Conservation (phyloP, 2,888 invertebrate species). For the Drosophila mimica region DNA sequence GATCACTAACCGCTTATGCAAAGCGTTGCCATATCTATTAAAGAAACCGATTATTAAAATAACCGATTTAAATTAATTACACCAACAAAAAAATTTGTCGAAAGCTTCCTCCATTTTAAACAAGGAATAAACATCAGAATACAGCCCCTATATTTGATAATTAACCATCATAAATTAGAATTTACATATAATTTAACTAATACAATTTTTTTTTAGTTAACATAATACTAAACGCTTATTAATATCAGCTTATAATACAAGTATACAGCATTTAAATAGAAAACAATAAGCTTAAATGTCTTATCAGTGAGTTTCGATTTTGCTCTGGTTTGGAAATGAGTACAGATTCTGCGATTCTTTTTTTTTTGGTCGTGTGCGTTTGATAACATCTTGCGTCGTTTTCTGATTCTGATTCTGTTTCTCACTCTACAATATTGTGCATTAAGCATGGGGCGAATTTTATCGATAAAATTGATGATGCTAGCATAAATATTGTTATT, state of each 20-base stretch:
- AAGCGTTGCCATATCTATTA: neutral
- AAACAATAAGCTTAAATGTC: neutral
- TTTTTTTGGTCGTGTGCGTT: neutral
- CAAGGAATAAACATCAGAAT: neutral
- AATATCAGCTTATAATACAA: neutral
- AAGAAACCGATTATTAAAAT: neutral
- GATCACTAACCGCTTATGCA: neutral
- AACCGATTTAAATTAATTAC: neutral
- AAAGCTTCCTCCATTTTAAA: too few species aligned
- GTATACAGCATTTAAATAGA: neutral
- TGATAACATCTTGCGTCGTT: neutral
- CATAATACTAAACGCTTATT: neutral
- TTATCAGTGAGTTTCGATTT: neutral
- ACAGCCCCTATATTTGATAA: neutral
- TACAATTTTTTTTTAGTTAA: neutral
- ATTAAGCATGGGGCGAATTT: conserved; percentile 6
- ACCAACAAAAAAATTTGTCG: too few species aligned
- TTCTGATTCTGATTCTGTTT: neutral
- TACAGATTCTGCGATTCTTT: neutral
- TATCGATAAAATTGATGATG: conserved; percentile 2
- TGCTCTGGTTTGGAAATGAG: neutral
- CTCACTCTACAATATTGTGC: neutral
- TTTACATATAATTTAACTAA: neutral
- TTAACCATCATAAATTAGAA: neutral
- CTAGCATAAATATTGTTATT: conserved; percentile 4